Evolutionary conservation across 2,888 invertebrate genomes (phyloP).

Genomic region (Meteorus cinctellus): DNA sequence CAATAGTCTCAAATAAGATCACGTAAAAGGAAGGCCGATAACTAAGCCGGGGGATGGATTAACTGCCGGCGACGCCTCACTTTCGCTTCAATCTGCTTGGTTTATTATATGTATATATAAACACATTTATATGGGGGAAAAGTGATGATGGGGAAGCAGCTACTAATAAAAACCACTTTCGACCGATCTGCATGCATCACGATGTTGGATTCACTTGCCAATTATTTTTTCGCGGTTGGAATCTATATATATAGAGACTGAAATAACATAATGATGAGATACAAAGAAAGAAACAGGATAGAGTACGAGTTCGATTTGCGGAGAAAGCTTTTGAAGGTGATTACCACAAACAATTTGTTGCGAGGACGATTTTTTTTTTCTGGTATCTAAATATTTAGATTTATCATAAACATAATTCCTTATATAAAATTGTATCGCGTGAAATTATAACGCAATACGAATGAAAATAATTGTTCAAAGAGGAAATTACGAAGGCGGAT

Average conservation of each 20-base stretch:
- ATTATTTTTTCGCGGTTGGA: slow-evolving; percentile 49
- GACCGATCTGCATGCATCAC: slow-evolving; percentile 30
- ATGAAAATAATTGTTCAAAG: neutral
- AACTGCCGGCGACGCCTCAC: slow-evolving; percentile 53
- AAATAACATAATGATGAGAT: slow-evolving; percentile 21
- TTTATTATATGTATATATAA: slow-evolving; percentile 31
- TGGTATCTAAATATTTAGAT: neutral
- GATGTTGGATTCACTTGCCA: slow-evolving; percentile 57
- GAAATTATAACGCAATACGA: slow-evolving; percentile 18
- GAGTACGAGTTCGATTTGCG: slow-evolving; percentile 2
- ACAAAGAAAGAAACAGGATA: slow-evolving; percentile 27
- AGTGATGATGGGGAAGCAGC: slow-evolving; percentile 9
- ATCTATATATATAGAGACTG: slow-evolving; percentile 15
- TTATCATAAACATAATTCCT: neutral
- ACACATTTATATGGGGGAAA: neutral
- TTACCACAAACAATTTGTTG: neutral
- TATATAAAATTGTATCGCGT: neutral
- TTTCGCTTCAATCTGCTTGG: slow-evolving; percentile 56
- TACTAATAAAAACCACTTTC: slow-evolving; percentile 40
- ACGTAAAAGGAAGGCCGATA: slow-evolving; percentile 33
- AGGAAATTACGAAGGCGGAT: slow-evolving; percentile 11
- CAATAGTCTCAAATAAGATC: slow-evolving; percentile 7
- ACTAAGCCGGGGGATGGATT: slow-evolving; percentile 35
- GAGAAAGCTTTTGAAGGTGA: slow-evolving; percentile 15
- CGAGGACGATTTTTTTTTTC: neutral